Conservation (phyloP, 2,888 invertebrate species). For the Lottia scabra region DNA sequence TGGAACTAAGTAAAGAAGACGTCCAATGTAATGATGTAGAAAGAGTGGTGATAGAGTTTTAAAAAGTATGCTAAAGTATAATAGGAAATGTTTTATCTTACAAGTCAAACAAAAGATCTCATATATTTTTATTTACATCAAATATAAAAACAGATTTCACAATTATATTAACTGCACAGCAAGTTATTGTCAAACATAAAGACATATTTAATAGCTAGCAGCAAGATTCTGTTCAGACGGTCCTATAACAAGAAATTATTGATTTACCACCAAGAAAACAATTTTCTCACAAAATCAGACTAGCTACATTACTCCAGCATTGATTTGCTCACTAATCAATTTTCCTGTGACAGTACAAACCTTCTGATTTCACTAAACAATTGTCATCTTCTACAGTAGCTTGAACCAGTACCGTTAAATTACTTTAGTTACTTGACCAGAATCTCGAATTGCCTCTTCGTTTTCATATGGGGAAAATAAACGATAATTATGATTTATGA, state of each 20-base stretch:
- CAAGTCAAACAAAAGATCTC: no score
- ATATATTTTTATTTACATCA: no score
- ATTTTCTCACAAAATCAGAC: slow-evolving; percentile 31
- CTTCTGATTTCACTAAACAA: neutral
- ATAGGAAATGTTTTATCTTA: no score
- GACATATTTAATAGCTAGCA: slow-evolving; percentile 11
- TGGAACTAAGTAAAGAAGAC: no score
- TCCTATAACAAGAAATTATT: slow-evolving; percentile 23
- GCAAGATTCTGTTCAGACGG: slow-evolving; percentile 17
- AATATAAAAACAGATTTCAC: neutral
- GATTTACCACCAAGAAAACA: slow-evolving; percentile 28
- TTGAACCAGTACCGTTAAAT: neutral
- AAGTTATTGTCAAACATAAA: neutral
- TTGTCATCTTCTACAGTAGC: neutral
- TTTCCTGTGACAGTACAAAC: slow-evolving; percentile 9
- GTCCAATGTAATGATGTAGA: no score
- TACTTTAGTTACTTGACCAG: neutral
- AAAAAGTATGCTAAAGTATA: no score
- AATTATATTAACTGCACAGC: neutral
- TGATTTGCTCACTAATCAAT: slow-evolving; percentile 30
- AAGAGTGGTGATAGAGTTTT: no score
- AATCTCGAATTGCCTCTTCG: neutral
- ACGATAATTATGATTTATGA: slow-evolving; percentile 1
- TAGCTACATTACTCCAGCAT: slow-evolving; percentile 27
- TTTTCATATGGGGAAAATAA: neutral